Percentiles rank a stretch among this genome's conserved stretches.
Evolutionary conservation across 1,140 invertebrate species (phyloP).

Genomic region (Orchestia grillus): DNA sequence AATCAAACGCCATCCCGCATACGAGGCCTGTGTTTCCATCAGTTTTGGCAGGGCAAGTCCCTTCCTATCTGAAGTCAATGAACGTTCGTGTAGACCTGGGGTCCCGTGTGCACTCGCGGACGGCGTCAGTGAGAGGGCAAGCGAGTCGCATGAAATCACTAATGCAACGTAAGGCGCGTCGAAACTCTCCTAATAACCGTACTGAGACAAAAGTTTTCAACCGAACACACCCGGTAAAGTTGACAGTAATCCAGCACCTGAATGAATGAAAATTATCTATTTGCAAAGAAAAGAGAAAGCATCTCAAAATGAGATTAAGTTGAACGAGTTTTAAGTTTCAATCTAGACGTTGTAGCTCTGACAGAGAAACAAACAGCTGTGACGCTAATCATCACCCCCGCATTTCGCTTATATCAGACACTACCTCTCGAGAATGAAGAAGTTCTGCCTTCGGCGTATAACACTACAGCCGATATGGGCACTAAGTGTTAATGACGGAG

Average conservation of each 20-base stretch:
- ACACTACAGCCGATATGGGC: background rate
- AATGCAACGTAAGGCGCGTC: background rate
- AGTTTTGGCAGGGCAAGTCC: background rate
- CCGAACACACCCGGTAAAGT: background rate
- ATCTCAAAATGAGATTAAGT: background rate
- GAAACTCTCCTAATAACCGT: background rate
- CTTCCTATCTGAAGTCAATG: background rate
- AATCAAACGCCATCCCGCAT: background rate
- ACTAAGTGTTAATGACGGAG: background rate
- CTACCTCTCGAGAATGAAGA: background rate
- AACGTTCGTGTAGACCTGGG: background rate
- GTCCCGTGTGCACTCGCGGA: background rate
- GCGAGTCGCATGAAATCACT: background rate
- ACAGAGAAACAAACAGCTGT: background rate
- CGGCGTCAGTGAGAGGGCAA: background rate
- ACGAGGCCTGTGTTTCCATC: background rate
- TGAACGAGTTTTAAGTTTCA: background rate
- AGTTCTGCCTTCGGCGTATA: background rate
- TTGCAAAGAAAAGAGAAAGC: background rate
- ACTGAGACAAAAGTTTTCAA: background rate
- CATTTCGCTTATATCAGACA: background rate
- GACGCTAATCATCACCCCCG: background rate
- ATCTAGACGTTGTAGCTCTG: background rate
- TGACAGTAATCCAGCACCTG: background rate
- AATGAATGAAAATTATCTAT: background rate